These are phyloP conservation scores for Gadopsis marmoratus DNA, from an alignment of 2,797 vertebrate species.

Conservation along the genomic window DNA sequence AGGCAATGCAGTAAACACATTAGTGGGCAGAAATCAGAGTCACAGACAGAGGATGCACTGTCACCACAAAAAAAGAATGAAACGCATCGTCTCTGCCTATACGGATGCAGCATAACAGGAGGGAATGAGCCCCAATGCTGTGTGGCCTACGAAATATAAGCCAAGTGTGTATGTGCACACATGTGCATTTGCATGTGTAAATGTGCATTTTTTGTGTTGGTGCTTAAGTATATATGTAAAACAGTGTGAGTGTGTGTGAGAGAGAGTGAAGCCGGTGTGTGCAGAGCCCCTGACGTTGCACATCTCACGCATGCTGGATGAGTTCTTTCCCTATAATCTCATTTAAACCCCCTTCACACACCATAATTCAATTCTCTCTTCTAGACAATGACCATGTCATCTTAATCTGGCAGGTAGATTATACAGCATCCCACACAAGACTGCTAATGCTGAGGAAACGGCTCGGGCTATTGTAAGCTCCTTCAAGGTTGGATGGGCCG, in stretches of 20 bases:
- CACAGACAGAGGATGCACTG: constrained; percentile 43
- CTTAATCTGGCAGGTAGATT: constrained; percentile 88
- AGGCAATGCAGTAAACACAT: constrained; percentile 57
- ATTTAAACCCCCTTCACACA: constrained; percentile 85
- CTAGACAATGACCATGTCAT: constrained; percentile 86
- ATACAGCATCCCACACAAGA: constrained; percentile 83
- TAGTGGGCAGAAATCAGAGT: constrained; percentile 45
- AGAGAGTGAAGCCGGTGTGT: constrained; percentile 30
- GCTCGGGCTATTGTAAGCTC: constrained; percentile 74
- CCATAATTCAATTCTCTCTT: constrained; percentile 85
- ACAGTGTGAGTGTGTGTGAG: constrained; percentile 18
- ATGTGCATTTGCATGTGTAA: constrained; percentile 46
- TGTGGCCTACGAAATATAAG: constrained; percentile 38
- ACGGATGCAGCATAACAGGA: constrained; percentile 15
- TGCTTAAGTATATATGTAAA: constrained; percentile 62
- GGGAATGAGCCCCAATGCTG: constrained; percentile 23
- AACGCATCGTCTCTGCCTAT: constrained; percentile 23
- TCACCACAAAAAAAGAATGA: constrained; percentile 39
- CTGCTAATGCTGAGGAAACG: constrained; percentile 78
- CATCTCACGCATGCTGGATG: constrained; percentile 71
- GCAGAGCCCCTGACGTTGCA: constrained; percentile 72
- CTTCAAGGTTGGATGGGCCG: constrained; percentile 82
- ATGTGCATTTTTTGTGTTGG: constrained; percentile 45
- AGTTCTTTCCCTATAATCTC: constrained; percentile 82
- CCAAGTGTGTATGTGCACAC: constrained; percentile 33